Evolutionary conservation across 2,888 invertebrate species (phyloP).

Genomic region (Oxystoma pomonae): DNA sequence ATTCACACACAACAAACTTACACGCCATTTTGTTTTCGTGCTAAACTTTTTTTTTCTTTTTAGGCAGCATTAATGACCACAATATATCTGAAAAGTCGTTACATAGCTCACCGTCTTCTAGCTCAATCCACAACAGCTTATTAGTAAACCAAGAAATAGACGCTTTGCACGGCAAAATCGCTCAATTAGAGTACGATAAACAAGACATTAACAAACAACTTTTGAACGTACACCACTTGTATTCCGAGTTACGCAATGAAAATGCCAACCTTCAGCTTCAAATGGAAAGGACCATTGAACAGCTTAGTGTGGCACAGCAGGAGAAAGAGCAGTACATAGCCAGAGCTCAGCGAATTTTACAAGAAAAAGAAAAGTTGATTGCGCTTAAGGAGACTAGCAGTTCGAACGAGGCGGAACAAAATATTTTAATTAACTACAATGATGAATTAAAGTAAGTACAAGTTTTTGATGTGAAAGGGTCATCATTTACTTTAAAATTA

Average conservation of each 20-base stretch:
- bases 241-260: slow-evolving; percentile 41
- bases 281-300: slow-evolving; percentile 38
- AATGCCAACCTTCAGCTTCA: slow-evolving; percentile 38
- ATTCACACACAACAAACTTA: too few species aligned
- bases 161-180: slow-evolving; percentile 37
- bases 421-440: slow-evolving; percentile 35
- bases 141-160: slow-evolving; percentile 28
- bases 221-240: slow-evolving; percentile 41
- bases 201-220: slow-evolving; percentile 39
- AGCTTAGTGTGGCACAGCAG: slow-evolving; percentile 35
- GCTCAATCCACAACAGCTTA: slow-evolving; percentile 29
- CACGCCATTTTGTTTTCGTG: neutral
- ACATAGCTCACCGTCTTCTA: slow-evolving; percentile 27
- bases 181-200: slow-evolving; percentile 39
- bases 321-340: slow-evolving; percentile 74
- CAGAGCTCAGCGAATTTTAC: slow-evolving; percentile 73
- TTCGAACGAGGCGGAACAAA: slow-evolving; percentile 26
- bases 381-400: slow-evolving; percentile 34
- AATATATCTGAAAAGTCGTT: slow-evolving; percentile 21
- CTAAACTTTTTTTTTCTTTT: neutral
- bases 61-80: slow-evolving; percentile 15
- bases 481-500: too few species aligned
- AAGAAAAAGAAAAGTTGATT: slow-evolving; percentile 72
- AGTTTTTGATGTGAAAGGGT: too few species aligned
- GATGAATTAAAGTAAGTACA: slow-evolving; percentile 39